Base-by-base conservation (phyloP, 2,113 vertebrate genomes). In the Cercopithecus mona region DNA sequence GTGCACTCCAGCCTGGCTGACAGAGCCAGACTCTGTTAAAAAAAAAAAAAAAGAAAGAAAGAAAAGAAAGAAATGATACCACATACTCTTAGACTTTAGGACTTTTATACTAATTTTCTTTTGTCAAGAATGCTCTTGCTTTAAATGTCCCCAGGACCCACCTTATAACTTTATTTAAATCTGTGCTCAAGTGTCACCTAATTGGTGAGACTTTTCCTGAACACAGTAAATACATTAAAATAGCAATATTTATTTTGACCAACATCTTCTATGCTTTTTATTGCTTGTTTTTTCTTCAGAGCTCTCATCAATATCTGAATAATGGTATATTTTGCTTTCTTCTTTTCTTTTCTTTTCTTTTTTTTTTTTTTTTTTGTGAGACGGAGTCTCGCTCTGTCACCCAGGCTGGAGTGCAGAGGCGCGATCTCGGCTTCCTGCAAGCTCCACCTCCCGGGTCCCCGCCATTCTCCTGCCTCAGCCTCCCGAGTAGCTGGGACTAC, bases 311-410 rank as follows among this genome's bases (percentile, higher is more conserved):
- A 2, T 76, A 38, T 75, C 14, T 91, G 16, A 61, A 50, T 73
- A 76, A 27, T 76, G 27, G 0, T 45, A 18, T 50, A 14, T 78
- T 64, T 87, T 40, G 3, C 38, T 80, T 35, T 4, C 43, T 4
- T 93, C 0, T 43, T 88, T 7, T 73, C 40, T 17, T 52, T 52
- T 1, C 1, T 55, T 6, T 5, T 52, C 0, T 18, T 55, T 55
- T 55, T 6, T 55, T 55, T 50, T 16, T 55, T 20, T 55, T 55
- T 55, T 55, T 55, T 55, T 18, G 18, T 55, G 52, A 55, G 52
- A 55, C 0, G 0, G 52, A 20, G 52, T 55, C 52, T 55, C 0
- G 6, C 52, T 55, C 2, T 55, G 52, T 18, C 14, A 17, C 18
- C 52, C 18, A 20, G 52, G 0, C 6, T 55, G 52, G 52, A 55